Evolutionary conservation across 2,888 invertebrate genomes (phyloP).

Genomic region (Sussaba pulchella): DNA sequence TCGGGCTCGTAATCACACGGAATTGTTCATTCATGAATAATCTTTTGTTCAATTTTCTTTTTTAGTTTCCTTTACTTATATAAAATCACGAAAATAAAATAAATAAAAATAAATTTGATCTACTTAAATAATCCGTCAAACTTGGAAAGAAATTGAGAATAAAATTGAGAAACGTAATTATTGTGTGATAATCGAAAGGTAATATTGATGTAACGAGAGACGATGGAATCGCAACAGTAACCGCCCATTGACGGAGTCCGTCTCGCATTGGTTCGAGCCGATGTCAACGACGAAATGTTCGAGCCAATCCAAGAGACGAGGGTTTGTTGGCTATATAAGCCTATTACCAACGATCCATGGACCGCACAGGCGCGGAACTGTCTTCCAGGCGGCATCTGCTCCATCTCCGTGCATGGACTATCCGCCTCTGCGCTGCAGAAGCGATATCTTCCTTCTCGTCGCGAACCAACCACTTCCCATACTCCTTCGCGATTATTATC

Average conservation of each 20-base stretch:
- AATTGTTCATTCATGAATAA: too few relatives aligned
- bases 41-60: too few relatives aligned
- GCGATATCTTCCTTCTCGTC: background rate
- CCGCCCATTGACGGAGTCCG: slow-evolving; percentile 64
- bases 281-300: slow-evolving; percentile 46
- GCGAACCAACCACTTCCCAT: slow-evolving; percentile 43
- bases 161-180: too few relatives aligned
- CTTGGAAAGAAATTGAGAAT: too few relatives aligned
- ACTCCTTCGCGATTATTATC: slow-evolving; percentile 54
- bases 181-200: background rate
- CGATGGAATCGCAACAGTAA: slow-evolving; percentile 36
- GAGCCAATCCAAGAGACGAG: slow-evolving; percentile 54
- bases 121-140: too few relatives aligned
- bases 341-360: slow-evolving; percentile 40
- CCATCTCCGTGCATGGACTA: slow-evolving; percentile 39
- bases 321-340: slow-evolving; percentile 51
- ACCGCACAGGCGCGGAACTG: slow-evolving; percentile 50
- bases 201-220: slow-evolving; percentile 40
- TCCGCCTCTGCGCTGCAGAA: background rate
- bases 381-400: slow-evolving; percentile 52
- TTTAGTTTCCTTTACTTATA: too few relatives aligned
- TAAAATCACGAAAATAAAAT: too few relatives aligned
- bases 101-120: too few relatives aligned
- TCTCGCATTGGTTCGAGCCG: slow-evolving; percentile 55
- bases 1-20: too few relatives aligned